phyloP scores from a whole-genome alignment of 2,113 vertebrate genomes.

The Equus quagga region DNA sequence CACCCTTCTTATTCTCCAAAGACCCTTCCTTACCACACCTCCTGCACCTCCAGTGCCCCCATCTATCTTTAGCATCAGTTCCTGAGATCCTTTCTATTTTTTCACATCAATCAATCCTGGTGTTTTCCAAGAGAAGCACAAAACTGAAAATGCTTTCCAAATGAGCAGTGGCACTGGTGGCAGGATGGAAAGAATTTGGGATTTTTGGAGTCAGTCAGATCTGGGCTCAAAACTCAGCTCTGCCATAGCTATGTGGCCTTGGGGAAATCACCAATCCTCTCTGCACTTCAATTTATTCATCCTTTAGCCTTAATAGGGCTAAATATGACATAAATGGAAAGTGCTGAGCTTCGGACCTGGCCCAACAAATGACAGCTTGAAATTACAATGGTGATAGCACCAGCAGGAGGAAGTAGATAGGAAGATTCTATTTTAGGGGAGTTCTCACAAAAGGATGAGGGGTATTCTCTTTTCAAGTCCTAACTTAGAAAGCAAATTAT shows the following conservation, averaged over 20 bases:
- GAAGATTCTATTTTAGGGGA: not conserved
- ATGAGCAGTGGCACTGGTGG: not conserved
- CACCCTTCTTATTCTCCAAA: not conserved
- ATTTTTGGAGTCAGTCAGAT: not conserved
- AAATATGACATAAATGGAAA: not conserved
- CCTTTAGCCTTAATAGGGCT: not conserved
- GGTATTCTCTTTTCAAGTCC: not conserved
- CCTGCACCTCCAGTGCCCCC: not conserved
- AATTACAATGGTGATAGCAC: not conserved
- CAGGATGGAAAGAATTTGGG: not conserved
- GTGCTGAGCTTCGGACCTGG: not conserved
- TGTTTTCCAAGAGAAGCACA: not conserved
- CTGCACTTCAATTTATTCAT: slow-evolving; percentile 36
- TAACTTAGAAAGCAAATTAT: not conserved
- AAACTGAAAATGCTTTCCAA: not conserved
- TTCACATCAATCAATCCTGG: not conserved
- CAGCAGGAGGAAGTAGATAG: not conserved
- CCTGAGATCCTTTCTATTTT: not conserved
- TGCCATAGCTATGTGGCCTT: not conserved
- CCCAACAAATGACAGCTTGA: not conserved
- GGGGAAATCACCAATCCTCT: not conserved
- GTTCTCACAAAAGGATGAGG: not conserved
- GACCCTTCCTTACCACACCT: not conserved
- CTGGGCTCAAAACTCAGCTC: not conserved
- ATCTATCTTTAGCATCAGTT: not conserved